These are phyloP conservation scores for Rambutsinella grinnellia DNA, from an alignment of 2,888 invertebrate genomes.

Conservation along the genomic window DNA sequence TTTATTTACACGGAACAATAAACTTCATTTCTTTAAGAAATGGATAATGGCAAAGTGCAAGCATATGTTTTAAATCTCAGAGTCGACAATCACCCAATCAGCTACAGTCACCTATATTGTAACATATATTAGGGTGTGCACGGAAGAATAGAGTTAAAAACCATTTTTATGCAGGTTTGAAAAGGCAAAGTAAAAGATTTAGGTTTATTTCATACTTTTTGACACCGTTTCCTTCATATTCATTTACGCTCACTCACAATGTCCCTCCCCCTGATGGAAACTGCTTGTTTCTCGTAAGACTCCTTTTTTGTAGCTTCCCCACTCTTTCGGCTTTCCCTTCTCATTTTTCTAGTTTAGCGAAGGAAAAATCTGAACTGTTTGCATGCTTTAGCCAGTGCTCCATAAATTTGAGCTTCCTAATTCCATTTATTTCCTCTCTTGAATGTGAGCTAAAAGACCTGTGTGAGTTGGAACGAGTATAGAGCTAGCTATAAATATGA, in stretches of 20 bases:
- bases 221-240: conserved; percentile 49
- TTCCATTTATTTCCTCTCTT: conserved; percentile 60
- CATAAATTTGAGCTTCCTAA: conserved; percentile 63
- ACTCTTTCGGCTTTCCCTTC: neutral
- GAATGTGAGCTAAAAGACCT: conserved; percentile 45
- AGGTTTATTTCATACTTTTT: conserved; percentile 43
- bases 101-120: too few species aligned
- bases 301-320: too few species aligned
- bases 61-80: too few species aligned
- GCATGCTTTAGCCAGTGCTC: conserved; percentile 44
- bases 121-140: too few species aligned
- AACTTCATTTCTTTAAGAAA: too few species aligned
- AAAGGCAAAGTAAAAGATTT: conserved; percentile 17
- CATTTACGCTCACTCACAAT: conserved; percentile 24
- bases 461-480: too few species aligned
- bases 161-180: neutral
- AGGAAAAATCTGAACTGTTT: conserved; percentile 9
- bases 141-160: too few species aligned
- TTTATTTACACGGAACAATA: too few species aligned
- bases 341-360: neutral
- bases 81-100: too few species aligned
- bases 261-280: neutral
- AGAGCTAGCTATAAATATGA: conserved; percentile 11
- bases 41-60: too few species aligned
- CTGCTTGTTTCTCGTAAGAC: too few species aligned